Evolutionary conservation across 64 coral and sea anemone species (phyloP).

Genomic region (Porites australiensis): DNA sequence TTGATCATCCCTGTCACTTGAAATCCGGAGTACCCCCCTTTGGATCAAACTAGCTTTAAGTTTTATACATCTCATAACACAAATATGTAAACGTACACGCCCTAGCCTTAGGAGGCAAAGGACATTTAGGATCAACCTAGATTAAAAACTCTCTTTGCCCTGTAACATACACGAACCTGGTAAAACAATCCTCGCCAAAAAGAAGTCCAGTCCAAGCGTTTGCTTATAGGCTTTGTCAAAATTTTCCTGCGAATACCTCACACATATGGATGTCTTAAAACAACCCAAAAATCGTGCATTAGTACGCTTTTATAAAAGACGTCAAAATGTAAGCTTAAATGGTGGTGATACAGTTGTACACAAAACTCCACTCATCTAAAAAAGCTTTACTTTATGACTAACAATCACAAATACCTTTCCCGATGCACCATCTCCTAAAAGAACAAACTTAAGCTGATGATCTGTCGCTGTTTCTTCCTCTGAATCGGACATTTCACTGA

Average conservation of each 20-base stretch:
- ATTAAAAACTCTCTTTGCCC: too few relatives aligned
- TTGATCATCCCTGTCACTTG: too few relatives aligned
- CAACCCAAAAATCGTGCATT: not conserved
- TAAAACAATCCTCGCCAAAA: constrained; percentile 87
- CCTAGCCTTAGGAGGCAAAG: too few relatives aligned
- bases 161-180: constrained; percentile 53
- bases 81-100: too few relatives aligned
- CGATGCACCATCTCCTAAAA: constrained; percentile 95
- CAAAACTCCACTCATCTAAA: not conserved
- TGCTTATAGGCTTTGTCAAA: constrained; percentile 97
- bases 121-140: too few relatives aligned
- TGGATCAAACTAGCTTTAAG: too few relatives aligned
- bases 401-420: constrained; percentile 75
- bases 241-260: constrained; percentile 94
- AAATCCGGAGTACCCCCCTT: too few relatives aligned
- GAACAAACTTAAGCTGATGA: constrained; percentile 97
- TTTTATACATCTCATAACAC: too few relatives aligned
- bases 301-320: not conserved
- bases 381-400: not conserved
- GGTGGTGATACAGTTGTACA: not conserved
- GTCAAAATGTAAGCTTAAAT: not conserved
- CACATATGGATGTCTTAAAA: constrained; percentile 93
- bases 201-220: constrained; percentile 96
- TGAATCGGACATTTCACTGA: constrained; percentile 85
- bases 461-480: constrained; percentile 92